Evolutionary conservation across 2,113 vertebrate species (phyloP), one percentile per base, ranked within the genome.

Genomic region (Arvicanthis niloticus): DNA sequence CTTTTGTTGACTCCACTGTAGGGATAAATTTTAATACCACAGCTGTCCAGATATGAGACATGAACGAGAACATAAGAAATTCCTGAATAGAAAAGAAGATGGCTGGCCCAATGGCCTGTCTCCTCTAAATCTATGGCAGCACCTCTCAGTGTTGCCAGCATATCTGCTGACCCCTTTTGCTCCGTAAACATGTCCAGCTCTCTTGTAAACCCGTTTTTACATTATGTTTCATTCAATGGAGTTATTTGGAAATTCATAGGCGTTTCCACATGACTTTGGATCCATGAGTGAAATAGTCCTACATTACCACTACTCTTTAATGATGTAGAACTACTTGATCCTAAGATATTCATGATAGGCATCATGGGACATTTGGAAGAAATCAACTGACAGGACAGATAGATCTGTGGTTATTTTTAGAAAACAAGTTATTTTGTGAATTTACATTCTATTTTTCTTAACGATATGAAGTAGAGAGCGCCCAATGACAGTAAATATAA

Each of bases 111-210:
- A 87, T 78, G 98, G 97, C 91, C 97, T 97, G 95, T 97, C 98
- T 97, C 96, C 97, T 98, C 97, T 97, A 98, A 98, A 95, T 98
- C 98, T 95, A 97, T 98, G 98, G 97, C 98, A 96, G 98, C 97
- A 98, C 98, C 98, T 98, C 98, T 97, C 87, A 0, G 7, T 1
- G 37, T 97, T 97, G 98, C 98, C n/a, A 26, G 96, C 97, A 58
- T 94, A 97, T 98, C 96, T 98, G 98, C 89, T 95, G 97, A 97
- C 96, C 97, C 95, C 96, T 96, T 96, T 98, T 97, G 97, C 97
- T 98, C 86, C 97, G 97, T 98, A 98, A 98, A 98, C 98, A 98
- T 97, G 97, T 97, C 97, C 96, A 96, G 96, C 93, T 98, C 98
- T 98, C 97, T 98, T 96, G 97, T 98, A 97, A 98, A 91, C 82